Evolutionary conservation across 2,888 invertebrate species (phyloP).

Genomic region (Ormyrus labotus): DNA sequence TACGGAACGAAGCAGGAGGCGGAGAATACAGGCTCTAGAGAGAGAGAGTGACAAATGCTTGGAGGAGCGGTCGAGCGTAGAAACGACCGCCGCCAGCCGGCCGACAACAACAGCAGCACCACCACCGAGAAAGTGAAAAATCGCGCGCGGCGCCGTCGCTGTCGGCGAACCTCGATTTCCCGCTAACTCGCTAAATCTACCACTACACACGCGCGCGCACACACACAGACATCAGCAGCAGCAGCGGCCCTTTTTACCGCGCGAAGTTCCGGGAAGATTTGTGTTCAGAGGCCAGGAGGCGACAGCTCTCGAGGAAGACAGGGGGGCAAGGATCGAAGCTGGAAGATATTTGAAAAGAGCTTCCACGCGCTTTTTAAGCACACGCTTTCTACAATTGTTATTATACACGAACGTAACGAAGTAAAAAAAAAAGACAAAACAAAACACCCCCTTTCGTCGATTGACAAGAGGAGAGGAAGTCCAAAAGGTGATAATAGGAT

Average conservation of each 20-base stretch:
- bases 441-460: background rate
- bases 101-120: background rate
- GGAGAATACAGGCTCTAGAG: background rate
- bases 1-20: background rate
- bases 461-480: background rate
- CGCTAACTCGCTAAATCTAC: too few species aligned
- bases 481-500: conserved; percentile 37
- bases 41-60: conserved; percentile 19
- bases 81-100: background rate
- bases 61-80: conserved; percentile 2
- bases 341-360: conserved; percentile 8
- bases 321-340: background rate
- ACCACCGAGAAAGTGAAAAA: background rate
- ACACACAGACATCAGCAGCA: background rate
- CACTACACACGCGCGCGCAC: too few species aligned
- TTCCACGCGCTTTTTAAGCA: conserved; percentile 18
- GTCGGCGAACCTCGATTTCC: background rate
- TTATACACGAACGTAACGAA: background rate
- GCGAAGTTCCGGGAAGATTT: background rate
- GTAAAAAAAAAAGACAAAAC: background rate
- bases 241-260: background rate
- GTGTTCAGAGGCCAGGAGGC: background rate
- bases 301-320: background rate
- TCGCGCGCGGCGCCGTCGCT: background rate
- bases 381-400: conserved; percentile 23